Base-by-base conservation (phyloP, 1,140 invertebrate genomes). In the Tachypleus tridentatus region DNA sequence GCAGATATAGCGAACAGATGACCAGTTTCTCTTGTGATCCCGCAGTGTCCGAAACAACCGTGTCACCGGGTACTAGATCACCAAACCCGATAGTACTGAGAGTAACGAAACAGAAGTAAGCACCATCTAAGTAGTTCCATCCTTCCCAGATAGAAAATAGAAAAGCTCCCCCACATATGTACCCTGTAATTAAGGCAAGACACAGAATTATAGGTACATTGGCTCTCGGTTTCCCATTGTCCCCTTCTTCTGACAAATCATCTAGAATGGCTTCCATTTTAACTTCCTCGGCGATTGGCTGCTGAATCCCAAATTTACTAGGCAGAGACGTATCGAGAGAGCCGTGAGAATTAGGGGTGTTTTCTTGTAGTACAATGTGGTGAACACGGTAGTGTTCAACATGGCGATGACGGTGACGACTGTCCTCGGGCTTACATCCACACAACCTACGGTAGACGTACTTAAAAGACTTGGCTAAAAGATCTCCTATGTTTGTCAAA, bases 391-490 rank as follows among this genome's bases (percentile, higher is more conserved):
- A 60, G 63, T 73, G 60, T 58, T 69, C 61, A 58, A 63, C 51
- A 57, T 62, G 50, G 50, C 64, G n/a, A n/a, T 64, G 51, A 51
- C 60, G 64, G 5, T 60, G 51, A 49, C 71, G 76, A 50, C 59
- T 64, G 6, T 65, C 64, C 6, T 52, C 57, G 7, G 63, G 61
- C 4, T 58, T 50, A 78, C 91, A 96, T 51, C 92, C 82, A 71
- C 91, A 96, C 64, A 91, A 84, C 73, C 89, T 85, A 4, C 89
- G 86, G 75, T 96, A 98, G 10, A 89, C 85, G 83, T 91, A 97
- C 76, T 97, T 93, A 79, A 98, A 98, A 72, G 92, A 93, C 72
- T 92, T 88, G 3, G 96, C 95, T 76, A 98, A 80, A 60, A 97
- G 87, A 76, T 97, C 92, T 53, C 94, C 95, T 73, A 98, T 94